These are phyloP conservation scores for Byasa hedistus DNA, from an alignment of 2,888 invertebrate species.

Conservation along the genomic window DNA sequence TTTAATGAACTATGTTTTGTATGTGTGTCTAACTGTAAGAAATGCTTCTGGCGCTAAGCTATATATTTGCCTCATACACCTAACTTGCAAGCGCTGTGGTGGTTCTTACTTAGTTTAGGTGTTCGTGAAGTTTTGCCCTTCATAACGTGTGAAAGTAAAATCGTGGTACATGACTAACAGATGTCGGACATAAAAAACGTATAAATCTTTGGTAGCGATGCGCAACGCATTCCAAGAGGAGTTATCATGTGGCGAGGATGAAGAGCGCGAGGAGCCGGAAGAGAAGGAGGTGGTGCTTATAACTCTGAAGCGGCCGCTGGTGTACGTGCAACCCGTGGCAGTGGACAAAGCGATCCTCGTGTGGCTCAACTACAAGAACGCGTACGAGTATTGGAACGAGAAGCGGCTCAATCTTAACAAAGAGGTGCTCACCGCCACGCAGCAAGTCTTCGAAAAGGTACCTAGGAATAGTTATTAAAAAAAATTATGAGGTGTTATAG, in stretches of 20 bases:
- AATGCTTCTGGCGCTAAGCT: no score
- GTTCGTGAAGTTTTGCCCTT: no score
- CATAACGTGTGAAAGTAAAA: no score
- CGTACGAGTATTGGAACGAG: constrained; percentile 99
- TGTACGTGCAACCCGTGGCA: constrained; percentile 98
- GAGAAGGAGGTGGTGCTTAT: constrained; percentile 94
- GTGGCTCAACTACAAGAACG: constrained; percentile 99
- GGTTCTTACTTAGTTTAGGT: no score
- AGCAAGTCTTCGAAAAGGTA: constrained; percentile 81
- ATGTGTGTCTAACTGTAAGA: no score
- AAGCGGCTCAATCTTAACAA: constrained; percentile 94
- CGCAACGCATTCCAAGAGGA: constrained; percentile 94
- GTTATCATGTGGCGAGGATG: constrained; percentile 86
- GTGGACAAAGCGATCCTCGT: constrained; percentile 99
- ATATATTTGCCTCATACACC: no score
- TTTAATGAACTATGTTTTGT: no score
- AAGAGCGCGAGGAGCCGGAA: constrained; percentile 91
- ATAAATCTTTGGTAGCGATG: constrained; percentile 64
- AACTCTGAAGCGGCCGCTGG: constrained; percentile 93
- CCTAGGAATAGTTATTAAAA: no score
- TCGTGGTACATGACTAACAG: no score
- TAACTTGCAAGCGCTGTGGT: no score
- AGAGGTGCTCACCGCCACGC: constrained; percentile 89
- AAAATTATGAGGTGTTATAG: no score
- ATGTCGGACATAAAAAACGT: no score